Conservation (phyloP, 2,797 vertebrate species). For the Pogoniulus pusillus region DNA sequence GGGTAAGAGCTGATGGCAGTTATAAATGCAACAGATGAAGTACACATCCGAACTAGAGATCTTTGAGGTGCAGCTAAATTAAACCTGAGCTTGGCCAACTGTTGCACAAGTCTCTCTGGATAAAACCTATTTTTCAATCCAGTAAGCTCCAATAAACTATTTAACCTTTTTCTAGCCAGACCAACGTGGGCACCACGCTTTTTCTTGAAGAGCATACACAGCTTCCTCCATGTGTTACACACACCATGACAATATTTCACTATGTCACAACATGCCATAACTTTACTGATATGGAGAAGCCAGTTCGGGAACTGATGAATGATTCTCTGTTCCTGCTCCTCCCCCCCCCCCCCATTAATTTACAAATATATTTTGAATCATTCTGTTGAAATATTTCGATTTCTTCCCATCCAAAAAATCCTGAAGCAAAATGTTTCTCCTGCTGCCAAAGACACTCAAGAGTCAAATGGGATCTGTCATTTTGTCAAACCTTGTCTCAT, state of each 20-base stretch:
- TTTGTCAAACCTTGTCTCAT: neutral
- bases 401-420: neutral
- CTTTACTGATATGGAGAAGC: neutral
- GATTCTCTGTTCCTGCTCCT: neutral
- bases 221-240: neutral
- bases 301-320: neutral
- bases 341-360: neutral
- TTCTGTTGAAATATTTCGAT: neutral
- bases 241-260: neutral
- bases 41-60: neutral
- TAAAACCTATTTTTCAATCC: neutral
- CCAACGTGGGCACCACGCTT: rapidly evolving
- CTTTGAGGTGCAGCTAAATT: neutral
- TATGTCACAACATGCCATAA: neutral
- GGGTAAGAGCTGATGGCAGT: neutral
- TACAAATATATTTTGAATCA: neutral
- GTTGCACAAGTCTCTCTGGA: neutral
- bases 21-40: neutral
- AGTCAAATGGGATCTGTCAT: neutral
- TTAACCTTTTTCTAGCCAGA: neutral
- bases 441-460: neutral
- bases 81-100: neutral
- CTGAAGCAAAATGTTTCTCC: neutral
- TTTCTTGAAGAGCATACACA: neutral
- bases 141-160: neutral